phyloP scores from a whole-genome alignment of 53 echinoderm and acorn worm species.

The Crossaster papposus region DNA sequence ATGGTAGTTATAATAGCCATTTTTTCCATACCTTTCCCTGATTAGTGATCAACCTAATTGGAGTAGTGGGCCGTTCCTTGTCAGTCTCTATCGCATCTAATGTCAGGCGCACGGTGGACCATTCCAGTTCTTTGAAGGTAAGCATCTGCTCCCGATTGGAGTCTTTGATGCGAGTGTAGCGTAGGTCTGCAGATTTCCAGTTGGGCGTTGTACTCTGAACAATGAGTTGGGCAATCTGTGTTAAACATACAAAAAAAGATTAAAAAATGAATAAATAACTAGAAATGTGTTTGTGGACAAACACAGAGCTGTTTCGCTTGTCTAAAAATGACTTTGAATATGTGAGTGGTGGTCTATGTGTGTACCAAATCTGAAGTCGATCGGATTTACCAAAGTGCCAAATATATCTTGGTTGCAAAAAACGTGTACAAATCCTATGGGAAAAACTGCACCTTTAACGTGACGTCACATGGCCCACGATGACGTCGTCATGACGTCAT shows the following conservation, averaged over 20 bases:
- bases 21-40: conserved; percentile 78
- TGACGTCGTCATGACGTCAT: no score
- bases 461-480: no score
- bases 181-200: conserved; percentile 86
- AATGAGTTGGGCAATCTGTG: conserved; percentile 83
- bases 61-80: conserved; percentile 76
- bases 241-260: background rate
- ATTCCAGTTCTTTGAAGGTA: conserved; percentile 97
- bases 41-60: conserved; percentile 97
- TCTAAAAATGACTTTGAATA: no score
- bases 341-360: no score
- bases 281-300: no score
- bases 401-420: no score
- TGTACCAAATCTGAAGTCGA: no score
- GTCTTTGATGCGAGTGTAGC: conserved; percentile 84
- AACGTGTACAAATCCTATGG: no score
- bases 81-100: conserved; percentile 88
- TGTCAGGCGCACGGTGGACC: conserved; percentile 89
- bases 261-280: background rate
- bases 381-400: no score
- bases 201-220: conserved; percentile 90
- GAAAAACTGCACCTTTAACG: no score
- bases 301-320: no score
- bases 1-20: background rate
- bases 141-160: conserved; percentile 85